Percentiles rank a stretch among this genome's conserved stretches.
phyloP scores from a whole-genome alignment of 1,140 invertebrate genomes.

The Macrostomum lignano region DNA sequence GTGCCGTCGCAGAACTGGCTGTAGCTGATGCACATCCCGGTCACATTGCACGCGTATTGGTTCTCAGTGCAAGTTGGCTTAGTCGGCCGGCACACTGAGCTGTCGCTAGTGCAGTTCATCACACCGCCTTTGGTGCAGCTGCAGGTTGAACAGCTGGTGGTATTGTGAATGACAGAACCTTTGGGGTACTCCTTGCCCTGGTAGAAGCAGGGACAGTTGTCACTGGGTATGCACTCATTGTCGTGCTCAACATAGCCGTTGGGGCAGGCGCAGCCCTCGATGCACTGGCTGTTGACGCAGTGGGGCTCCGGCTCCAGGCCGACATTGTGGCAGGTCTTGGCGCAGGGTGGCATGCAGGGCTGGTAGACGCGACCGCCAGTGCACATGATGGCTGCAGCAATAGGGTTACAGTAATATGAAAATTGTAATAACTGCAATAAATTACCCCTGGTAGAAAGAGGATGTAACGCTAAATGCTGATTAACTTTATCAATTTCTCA shows the following conservation, averaged over 20 bases:
- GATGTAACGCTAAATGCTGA: no score
- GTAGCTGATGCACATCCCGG: neutral
- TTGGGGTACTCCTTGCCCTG: slow-evolving; percentile 40
- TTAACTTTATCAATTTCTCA: no score
- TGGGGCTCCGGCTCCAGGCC: slow-evolving; percentile 28
- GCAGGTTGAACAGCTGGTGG: no score
- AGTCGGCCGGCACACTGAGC: no score
- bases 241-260: slow-evolving; percentile 36
- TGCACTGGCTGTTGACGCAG: slow-evolving; percentile 39
- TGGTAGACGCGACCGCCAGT: slow-evolving; percentile 44
- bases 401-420: slow-evolving; percentile 11
- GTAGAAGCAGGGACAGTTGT: slow-evolving; percentile 40
- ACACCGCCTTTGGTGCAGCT: no score
- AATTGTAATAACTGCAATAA: slow-evolving; percentile 32
- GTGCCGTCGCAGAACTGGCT: slow-evolving; percentile 8
- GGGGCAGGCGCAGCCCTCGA: slow-evolving; percentile 61
- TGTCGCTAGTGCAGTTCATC: no score
- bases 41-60: neutral
- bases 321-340: slow-evolving; percentile 40
- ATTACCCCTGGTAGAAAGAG: slow-evolving; percentile 20
- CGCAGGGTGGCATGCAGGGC: slow-evolving; percentile 43
- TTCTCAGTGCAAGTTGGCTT: slow-evolving; percentile 4
- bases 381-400: slow-evolving; percentile 36
- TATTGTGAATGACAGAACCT: no score
- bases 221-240: slow-evolving; percentile 42